Evolutionary conservation across 1,140 invertebrate genomes (phyloP).

Genomic region (Meloidogyne chitwoodi): DNA sequence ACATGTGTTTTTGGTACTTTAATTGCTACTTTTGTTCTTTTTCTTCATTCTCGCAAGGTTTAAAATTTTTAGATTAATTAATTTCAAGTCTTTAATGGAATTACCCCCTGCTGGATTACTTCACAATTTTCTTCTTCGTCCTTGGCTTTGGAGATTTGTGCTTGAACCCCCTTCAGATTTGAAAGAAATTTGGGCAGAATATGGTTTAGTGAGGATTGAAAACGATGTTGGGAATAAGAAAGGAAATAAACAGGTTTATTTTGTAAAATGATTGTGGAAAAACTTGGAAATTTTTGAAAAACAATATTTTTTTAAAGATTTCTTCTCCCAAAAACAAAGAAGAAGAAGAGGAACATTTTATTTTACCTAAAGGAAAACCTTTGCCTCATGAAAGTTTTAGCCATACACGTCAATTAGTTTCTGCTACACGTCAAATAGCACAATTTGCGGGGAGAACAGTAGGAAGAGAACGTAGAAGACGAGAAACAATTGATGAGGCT

Average conservation of each 20-base stretch:
- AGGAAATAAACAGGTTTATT: not conserved
- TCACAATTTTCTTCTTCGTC: constrained; percentile 28
- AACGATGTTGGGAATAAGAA: not conserved
- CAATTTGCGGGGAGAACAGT: constrained; percentile 34
- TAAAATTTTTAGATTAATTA: not conserved
- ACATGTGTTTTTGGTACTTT: constrained; percentile 57
- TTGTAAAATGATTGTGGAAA: not conserved
- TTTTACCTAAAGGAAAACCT: not conserved
- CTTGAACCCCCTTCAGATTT: constrained; percentile 48
- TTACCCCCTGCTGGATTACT: constrained; percentile 24
- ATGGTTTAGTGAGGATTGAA: constrained; percentile 44
- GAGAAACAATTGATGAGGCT: constrained; percentile 46
- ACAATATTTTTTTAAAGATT: no score
- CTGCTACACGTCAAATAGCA: constrained; percentile 51
- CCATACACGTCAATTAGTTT: constrained; percentile 47
- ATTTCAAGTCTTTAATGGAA: constrained; percentile 27
- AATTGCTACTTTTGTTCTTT: constrained; percentile 50
- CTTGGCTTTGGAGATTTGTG: constrained; percentile 39
- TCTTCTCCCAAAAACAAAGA: no score
- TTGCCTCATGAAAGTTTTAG: constrained; percentile 7
- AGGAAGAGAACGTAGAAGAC: constrained; percentile 34
- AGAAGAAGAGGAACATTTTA: not conserved
- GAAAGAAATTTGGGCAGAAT: constrained; percentile 56
- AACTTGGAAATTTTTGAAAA: not conserved
- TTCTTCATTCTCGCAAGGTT: constrained; percentile 31